Evolutionary conservation across 2,888 invertebrate species (phyloP), one percentile per base, ranked within the genome.

Genomic region (Thymelicus sylvestris): DNA sequence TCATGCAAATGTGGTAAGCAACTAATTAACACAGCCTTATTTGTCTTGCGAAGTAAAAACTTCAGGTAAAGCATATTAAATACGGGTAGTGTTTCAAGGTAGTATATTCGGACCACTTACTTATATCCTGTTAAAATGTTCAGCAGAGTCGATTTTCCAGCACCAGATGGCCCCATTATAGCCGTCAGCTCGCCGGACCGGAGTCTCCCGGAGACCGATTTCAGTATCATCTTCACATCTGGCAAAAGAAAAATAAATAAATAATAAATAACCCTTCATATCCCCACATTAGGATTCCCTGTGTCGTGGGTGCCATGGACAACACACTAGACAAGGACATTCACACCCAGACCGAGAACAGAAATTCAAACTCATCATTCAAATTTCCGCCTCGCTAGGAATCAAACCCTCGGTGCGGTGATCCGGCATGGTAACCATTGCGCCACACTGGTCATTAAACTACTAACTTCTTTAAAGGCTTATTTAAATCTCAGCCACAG

Each of bases 121-220:
- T 96, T 98, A 95, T 98, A 98, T 86, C 98, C 98, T 24, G 98
- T 98, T 75, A 98, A 96, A 80, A 98, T 98, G 86, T 98, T 98
- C 86, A 98, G 96, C 19, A 98, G 95, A 0, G 98, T 98, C 66
- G 98, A 98, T 91, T 98, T 98, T 79, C 98, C 98, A 70, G 98
- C 98, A 44, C 99, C 99, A 0, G 98, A 98, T 55, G 99, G 99
- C 13, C 99, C 99, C 98, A 99, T 99, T 83, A 99, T 98, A 78
- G 98, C 99, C 7, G 98, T 98, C 83, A 99, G 95, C 89, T 98
- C 98, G 75, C 98, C 98, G 52, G 98, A 97, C 44, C 96, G 95
- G 74, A 98, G 95, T 79, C 96, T 95, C 61, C 99, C 99, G 73
- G 98, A 98, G 78, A 99, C 98, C 76, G 96, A 96, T 93, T 98